Conservation (phyloP, 1,140 invertebrate species). For the Aplysia californica region DNA sequence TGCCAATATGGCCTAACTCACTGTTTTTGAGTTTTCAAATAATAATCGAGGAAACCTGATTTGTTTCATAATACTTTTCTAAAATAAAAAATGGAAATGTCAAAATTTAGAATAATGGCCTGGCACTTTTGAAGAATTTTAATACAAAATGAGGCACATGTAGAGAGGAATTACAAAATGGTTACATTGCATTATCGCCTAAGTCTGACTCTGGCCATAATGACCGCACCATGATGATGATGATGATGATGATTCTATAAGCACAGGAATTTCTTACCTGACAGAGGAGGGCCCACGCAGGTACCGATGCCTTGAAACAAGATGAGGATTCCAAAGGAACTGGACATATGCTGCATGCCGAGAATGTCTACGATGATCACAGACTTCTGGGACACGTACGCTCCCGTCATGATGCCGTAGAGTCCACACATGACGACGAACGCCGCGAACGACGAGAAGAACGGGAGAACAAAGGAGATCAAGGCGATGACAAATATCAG, state of each 20-base stretch:
- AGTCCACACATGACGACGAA: slow-evolving; percentile 36
- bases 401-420: slow-evolving; percentile 42
- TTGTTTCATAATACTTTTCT: too few species aligned
- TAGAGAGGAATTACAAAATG: neutral
- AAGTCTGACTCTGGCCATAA: neutral
- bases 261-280: slow-evolving; percentile 73
- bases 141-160: too few species aligned
- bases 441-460: slow-evolving; percentile 30
- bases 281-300: slow-evolving; percentile 84
- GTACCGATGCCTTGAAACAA: slow-evolving; percentile 93
- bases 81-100: too few species aligned
- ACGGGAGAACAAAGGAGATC: slow-evolving; percentile 42
- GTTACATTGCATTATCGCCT: neutral
- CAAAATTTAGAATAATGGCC: too few species aligned
- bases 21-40: too few species aligned
- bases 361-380: slow-evolving; percentile 92
- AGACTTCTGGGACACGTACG: slow-evolving; percentile 86
- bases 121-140: too few species aligned
- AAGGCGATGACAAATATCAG: slow-evolving; percentile 44
- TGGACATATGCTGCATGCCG: slow-evolving; percentile 90
- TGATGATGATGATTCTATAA: neutral
- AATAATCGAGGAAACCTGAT: too few species aligned
- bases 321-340: slow-evolving; percentile 92
- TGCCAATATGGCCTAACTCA: too few species aligned
- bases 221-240: too few species aligned